Evolutionary conservation across 35 echinoderm and acorn worm genomes (phyloP).

Genomic region (Apostichopus parvimensis): DNA sequence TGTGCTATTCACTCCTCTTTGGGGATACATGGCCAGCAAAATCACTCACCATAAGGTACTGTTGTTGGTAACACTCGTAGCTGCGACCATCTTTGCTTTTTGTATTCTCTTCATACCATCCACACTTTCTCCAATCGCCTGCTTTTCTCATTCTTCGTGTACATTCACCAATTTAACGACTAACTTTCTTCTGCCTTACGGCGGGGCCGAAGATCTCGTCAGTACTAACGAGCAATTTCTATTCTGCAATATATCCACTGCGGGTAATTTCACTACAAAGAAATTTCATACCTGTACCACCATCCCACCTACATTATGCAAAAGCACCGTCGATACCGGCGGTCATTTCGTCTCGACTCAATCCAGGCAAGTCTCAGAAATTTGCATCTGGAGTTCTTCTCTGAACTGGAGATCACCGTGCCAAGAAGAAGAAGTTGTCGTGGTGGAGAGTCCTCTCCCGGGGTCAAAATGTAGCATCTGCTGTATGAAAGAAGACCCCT

Average conservation of each 20-base stretch:
- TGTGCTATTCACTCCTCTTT: slow-evolving; percentile 76
- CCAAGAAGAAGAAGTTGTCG: not conserved
- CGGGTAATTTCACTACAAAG: slow-evolving; percentile 2
- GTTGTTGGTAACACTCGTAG: slow-evolving; percentile 36
- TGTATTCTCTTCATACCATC: slow-evolving; percentile 50
- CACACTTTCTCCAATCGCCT: slow-evolving; percentile 18
- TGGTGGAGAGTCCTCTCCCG: not conserved
- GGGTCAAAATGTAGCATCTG: slow-evolving; percentile 23
- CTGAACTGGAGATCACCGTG: not conserved
- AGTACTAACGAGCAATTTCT: slow-evolving; percentile 20
- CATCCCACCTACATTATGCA: not conserved
- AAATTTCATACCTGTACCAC: not conserved
- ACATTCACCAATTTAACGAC: slow-evolving; percentile 15
- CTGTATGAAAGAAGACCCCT: not conserved
- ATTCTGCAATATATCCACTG: slow-evolving; percentile 42
- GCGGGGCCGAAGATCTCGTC: not conserved
- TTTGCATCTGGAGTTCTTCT: not conserved
- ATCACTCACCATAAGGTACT: slow-evolving; percentile 70
- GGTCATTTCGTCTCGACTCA: not conserved
- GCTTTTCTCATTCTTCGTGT: slow-evolving; percentile 33
- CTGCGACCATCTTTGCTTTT: slow-evolving; percentile 36
- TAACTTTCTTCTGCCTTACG: not conserved
- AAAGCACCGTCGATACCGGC: not conserved
- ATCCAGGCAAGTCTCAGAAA: not conserved
- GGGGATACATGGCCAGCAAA: slow-evolving; percentile 84